Evolutionary conservation across 2,888 invertebrate species (phyloP).

Genomic region (Anthrax anthrax): DNA sequence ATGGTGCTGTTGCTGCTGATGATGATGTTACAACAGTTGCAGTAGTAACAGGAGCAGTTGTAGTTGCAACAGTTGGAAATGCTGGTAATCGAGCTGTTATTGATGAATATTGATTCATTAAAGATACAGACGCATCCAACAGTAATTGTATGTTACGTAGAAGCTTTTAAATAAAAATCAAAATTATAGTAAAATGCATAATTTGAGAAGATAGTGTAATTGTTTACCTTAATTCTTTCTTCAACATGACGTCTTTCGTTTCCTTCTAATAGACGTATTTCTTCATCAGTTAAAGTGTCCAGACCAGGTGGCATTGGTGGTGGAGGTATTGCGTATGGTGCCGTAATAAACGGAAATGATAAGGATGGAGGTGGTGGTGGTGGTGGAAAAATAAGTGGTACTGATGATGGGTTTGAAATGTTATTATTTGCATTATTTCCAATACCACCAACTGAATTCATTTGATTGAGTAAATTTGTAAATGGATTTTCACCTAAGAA

Average conservation of each 20-base stretch:
- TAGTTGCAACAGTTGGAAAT: slow-evolving; percentile 20
- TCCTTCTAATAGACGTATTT: slow-evolving; percentile 80
- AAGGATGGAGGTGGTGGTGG: slow-evolving; percentile 36
- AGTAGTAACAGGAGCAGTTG: background rate
- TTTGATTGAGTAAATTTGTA: slow-evolving; percentile 14
- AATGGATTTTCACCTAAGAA: slow-evolving; percentile 16
- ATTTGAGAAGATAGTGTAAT: background rate
- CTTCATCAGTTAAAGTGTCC: slow-evolving; percentile 62
- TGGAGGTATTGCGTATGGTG: slow-evolving; percentile 43
- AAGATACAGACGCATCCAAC: slow-evolving; percentile 81
- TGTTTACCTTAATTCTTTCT: slow-evolving; percentile 61
- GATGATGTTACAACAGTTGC: slow-evolving; percentile 4
- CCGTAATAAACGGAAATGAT: slow-evolving; percentile 43
- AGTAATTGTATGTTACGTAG: slow-evolving; percentile 75
- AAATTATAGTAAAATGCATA: slow-evolving; percentile 1
- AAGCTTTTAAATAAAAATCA: slow-evolving; percentile 38
- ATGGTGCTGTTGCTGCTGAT: slow-evolving; percentile 1
- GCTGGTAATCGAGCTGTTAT: slow-evolving; percentile 45
- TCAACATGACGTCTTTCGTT: slow-evolving; percentile 75
- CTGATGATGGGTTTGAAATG: slow-evolving; percentile 9
- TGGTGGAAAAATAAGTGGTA: slow-evolving; percentile 26
- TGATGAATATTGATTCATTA: slow-evolving; percentile 87
- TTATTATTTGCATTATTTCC: slow-evolving; percentile 1
- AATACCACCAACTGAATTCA: too few species aligned
- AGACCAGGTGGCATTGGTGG: slow-evolving; percentile 67